Evolutionary conservation across 2,113 vertebrate genomes (phyloP), one percentile per base, ranked within the genome.

Genomic region (Microtus ochrogaster): DNA sequence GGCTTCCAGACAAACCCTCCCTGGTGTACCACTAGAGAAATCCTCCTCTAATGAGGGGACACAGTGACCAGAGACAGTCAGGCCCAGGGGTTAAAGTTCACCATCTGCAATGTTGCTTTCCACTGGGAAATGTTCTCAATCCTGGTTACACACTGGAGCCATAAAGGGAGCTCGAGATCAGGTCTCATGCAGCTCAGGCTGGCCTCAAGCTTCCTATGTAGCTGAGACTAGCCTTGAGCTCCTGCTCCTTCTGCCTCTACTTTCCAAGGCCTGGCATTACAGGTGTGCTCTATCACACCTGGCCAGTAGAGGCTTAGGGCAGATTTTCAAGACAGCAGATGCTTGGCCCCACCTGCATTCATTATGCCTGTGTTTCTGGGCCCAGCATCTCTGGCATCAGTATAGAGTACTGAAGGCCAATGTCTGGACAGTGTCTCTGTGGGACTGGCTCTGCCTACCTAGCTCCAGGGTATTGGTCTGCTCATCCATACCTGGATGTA

Each of bases 401-500:
- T 1, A 10, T 11, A 24, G 47, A 77, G 61, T 21, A 39, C 12
- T 61, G 49, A 81, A 30, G 28, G n/a, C 68, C 16, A 17, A 1
- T 1, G 33, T 22, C 2, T 8, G 72, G 19, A 24, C 1, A 4
- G 63, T 61, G 12, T 61, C 9, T 76, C 26, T 41, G 30, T 2
- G 28, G 39, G 21, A 22, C 24, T 2, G 13, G 74, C 63, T 58
- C 55, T 76, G 66, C 28, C 17, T 24, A 77, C 13, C 41, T 16
- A 49, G 44, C 36, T 33, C 7, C 1, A 3, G 24, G 8, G 16
- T 10, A 3, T 21, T 7, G 30, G 3, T 19, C 24, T 14, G 73
- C 39, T 24, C 2, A 2, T 0, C 17, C 1, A 16, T 30, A 33
- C 41, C 13, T 2, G 26, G 11, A n/a, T 0, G 4, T 1, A 2